Conservation (phyloP, 2,888 invertebrate genomes). For the Hyles lineata region DNA sequence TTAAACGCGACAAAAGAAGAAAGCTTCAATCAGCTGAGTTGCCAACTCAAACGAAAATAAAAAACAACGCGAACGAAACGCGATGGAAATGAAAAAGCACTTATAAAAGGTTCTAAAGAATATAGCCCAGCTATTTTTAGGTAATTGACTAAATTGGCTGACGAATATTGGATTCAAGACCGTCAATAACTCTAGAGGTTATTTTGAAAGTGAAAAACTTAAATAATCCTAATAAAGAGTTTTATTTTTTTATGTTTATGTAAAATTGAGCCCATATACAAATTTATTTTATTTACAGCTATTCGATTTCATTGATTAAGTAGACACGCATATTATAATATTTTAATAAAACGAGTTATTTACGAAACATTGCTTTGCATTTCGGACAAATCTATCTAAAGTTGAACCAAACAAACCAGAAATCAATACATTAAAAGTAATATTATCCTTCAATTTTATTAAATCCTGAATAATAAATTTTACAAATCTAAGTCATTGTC, state of each 20-base stretch:
- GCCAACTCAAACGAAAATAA: slow-evolving; percentile 25
- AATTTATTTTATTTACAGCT: background rate
- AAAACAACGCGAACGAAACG: slow-evolving; percentile 8
- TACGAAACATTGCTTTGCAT: too few species aligned
- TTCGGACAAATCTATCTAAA: too few species aligned
- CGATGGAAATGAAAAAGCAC: slow-evolving; percentile 26
- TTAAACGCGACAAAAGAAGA: slow-evolving; percentile 5
- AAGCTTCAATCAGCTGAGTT: slow-evolving; percentile 11
- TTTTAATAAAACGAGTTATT: too few species aligned
- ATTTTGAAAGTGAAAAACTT: slow-evolving; percentile 20
- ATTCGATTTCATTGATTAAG: too few species aligned
- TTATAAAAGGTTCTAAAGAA: slow-evolving; percentile 34
- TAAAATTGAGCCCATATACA: background rate
- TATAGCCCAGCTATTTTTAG: slow-evolving; percentile 31
- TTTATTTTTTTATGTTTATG: background rate
- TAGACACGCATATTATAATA: too few species aligned
- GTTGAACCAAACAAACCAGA: too few species aligned
- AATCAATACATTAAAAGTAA: too few species aligned
- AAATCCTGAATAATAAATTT: too few species aligned
- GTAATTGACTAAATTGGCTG: slow-evolving; percentile 34
- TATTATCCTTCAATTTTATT: too few species aligned
- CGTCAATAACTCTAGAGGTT: slow-evolving; percentile 29
- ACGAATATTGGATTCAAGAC: slow-evolving; percentile 32
- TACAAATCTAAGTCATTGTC: too few species aligned
- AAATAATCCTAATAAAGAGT: background rate